Conservation (phyloP, 1,140 invertebrate genomes). For the Antheraea mylitta region DNA sequence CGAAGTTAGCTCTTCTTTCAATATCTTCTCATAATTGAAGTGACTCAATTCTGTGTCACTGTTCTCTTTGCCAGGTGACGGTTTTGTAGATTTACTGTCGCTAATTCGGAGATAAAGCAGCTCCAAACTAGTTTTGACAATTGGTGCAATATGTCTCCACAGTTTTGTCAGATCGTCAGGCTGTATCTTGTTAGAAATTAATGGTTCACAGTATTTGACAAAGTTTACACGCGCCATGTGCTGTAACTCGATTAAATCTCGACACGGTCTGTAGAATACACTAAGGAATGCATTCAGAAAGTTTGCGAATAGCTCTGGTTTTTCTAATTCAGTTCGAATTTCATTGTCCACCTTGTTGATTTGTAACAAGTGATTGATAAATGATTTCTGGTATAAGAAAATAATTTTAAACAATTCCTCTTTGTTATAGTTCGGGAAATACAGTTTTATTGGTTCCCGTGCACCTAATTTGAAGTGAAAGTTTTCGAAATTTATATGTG, state of each 20-base stretch:
- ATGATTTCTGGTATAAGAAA: constrained; percentile 59
- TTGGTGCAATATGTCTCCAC: constrained; percentile 88
- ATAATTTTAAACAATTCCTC: constrained; percentile 89
- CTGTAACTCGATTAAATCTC: constrained; percentile 89
- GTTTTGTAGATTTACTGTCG: constrained; percentile 35
- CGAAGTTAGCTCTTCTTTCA: constrained; percentile 72
- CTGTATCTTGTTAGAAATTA: constrained; percentile 76
- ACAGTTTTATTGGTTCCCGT: constrained; percentile 86
- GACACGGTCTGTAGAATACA: constrained; percentile 89
- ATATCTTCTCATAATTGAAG: constrained; percentile 53
- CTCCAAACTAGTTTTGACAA: constrained; percentile 86
- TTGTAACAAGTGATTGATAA: constrained; percentile 47
- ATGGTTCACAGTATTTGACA: constrained; percentile 86
- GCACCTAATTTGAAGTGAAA: constrained; percentile 85
- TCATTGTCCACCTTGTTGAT: constrained; percentile 40
- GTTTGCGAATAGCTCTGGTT: constrained; percentile 85
- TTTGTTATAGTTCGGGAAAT: constrained; percentile 91
- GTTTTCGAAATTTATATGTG: constrained; percentile 89
- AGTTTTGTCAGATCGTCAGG: constrained; percentile 83
- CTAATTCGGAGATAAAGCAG: constrained; percentile 88
- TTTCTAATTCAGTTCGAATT: constrained; percentile 57
- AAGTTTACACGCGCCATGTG: constrained; percentile 86
- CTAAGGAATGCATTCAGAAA: constrained; percentile 90
- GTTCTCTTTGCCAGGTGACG: constrained; percentile 55
- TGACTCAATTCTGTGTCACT: constrained; percentile 25